Conservation (phyloP, 2,888 invertebrate species). For the Stenotaenia linearis region DNA sequence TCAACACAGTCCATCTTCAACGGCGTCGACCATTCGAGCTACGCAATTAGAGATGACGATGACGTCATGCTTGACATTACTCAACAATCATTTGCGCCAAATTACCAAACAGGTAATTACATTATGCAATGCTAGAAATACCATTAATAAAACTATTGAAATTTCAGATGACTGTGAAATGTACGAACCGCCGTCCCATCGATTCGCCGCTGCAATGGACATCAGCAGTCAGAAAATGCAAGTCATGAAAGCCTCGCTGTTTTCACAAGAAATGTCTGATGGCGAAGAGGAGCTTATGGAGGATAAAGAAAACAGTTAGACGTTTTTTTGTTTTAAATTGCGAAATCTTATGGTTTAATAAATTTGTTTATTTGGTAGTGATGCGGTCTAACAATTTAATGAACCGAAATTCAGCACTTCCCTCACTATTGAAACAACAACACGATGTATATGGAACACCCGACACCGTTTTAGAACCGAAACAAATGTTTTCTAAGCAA, state of each 20-base stretch:
- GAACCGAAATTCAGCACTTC: neutral
- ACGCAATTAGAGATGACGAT: slow-evolving; percentile 24
- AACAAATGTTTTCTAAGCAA: neutral
- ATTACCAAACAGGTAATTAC: slow-evolving; percentile 37
- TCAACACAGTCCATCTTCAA: neutral
- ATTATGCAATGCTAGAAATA: too few species aligned
- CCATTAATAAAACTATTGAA: neutral
- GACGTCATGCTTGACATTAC: slow-evolving; percentile 35
- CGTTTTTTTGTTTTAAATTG: neutral
- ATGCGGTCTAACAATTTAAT: neutral
- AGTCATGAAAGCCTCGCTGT: slow-evolving; percentile 77
- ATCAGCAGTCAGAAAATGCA: slow-evolving; percentile 54
- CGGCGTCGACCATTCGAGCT: neutral
- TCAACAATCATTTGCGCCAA: slow-evolving; percentile 42
- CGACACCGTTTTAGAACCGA: neutral
- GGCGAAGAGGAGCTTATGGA: slow-evolving; percentile 42
- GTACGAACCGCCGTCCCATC: slow-evolving; percentile 41
- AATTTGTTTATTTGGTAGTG: neutral
- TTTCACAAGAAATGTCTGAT: slow-evolving; percentile 46
- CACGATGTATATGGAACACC: neutral
- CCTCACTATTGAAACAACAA: neutral
- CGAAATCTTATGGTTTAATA: neutral
- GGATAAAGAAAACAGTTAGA: slow-evolving; percentile 1
- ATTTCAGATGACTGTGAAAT: neutral
- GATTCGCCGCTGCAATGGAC: slow-evolving; percentile 43